Evolutionary conservation across 2,797 vertebrate species (phyloP).

Genomic region (Oceanodroma leucorhoa): DNA sequence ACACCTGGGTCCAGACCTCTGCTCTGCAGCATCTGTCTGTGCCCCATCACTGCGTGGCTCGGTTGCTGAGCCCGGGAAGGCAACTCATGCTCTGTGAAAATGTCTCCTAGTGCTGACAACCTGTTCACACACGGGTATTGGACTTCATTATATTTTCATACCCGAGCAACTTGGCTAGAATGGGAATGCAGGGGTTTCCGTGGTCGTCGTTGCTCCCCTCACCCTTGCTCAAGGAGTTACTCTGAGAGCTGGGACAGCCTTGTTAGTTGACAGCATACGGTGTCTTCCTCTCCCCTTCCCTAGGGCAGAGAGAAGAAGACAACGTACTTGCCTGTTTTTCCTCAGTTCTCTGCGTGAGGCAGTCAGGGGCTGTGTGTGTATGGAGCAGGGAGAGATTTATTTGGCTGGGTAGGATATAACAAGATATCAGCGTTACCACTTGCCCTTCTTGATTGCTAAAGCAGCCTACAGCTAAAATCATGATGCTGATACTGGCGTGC

Average conservation of each 20-base stretch:
- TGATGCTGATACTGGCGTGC: not conserved
- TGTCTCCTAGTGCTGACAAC: not conserved
- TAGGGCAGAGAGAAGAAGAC: not conserved
- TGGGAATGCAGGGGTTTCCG: not conserved
- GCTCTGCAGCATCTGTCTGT: accelerated
- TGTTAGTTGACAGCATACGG: accelerated
- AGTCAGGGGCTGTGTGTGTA: not conserved
- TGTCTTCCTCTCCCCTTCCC: not conserved
- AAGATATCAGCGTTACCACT: not conserved
- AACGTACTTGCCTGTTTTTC: not conserved
- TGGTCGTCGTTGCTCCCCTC: not conserved
- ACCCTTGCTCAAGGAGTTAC: not conserved
- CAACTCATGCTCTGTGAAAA: not conserved
- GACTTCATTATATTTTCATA: not conserved
- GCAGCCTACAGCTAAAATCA: not conserved
- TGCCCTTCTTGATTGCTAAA: not conserved
- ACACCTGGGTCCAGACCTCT: not conserved
- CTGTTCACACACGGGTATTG: accelerated
- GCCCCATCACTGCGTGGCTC: accelerated
- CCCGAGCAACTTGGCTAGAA: not conserved
- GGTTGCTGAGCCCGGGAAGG: accelerated
- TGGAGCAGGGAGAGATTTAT: not conserved
- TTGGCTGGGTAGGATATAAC: not conserved
- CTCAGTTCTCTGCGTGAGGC: not conserved
- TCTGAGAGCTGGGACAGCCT: not conserved